Percentiles rank a stretch among this genome's conserved stretches.
Evolutionary conservation across 2,113 vertebrate genomes (phyloP).

Genomic region (Tapirus terrestris): DNA sequence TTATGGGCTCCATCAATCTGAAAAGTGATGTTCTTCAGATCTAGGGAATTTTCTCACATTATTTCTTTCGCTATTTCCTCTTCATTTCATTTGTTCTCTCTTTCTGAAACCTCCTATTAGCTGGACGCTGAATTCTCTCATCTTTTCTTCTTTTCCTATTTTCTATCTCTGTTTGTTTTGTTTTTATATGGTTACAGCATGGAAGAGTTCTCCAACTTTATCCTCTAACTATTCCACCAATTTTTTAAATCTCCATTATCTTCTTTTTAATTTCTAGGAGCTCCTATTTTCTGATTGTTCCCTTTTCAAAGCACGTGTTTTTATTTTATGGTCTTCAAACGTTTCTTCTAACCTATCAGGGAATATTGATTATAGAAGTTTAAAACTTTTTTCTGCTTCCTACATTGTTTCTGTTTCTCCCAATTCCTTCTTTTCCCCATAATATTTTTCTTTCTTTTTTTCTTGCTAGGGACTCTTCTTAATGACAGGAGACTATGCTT

Average conservation of each 20-base stretch:
- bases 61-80: neutral
- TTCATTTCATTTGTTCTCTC: neutral
- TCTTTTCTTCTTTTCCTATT: neutral
- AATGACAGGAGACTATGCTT: neutral
- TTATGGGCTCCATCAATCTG: neutral
- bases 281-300: neutral
- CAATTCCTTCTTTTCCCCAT: neutral
- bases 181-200: neutral
- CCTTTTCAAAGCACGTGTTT: constrained; percentile 14
- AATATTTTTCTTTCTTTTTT: neutral
- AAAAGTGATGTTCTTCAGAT: neutral
- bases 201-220: neutral
- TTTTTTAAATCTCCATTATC: neutral
- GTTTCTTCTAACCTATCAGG: neutral
- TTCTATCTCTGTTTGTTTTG: neutral
- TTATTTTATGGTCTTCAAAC: neutral
- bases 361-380: neutral
- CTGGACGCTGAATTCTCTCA: neutral
- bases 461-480: neutral
- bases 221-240: neutral
- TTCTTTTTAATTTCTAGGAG: neutral
- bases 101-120: neutral
- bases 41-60: neutral
- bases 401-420: constrained; percentile 30
- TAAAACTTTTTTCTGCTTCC: neutral